phyloP scores from a whole-genome alignment of 2,888 invertebrate species.

The Augiades crinisus region DNA sequence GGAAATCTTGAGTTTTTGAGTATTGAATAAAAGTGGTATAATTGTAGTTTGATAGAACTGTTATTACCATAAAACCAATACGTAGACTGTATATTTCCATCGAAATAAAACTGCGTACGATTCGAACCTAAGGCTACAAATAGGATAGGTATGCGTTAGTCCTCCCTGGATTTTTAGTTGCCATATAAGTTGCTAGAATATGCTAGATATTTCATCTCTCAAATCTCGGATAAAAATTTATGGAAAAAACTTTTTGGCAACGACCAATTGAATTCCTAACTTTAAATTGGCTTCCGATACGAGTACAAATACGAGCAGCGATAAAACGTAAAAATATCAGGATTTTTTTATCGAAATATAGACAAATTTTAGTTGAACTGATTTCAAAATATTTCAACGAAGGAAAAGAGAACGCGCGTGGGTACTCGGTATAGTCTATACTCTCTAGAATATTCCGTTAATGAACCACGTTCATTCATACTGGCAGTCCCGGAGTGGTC shows the following conservation, averaged over 20 bases:
- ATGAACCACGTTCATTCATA: slow-evolving; percentile 22
- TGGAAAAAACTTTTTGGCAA: not conserved
- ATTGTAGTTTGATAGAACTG: too few relatives aligned
- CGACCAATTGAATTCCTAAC: not conserved
- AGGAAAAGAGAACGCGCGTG: not conserved
- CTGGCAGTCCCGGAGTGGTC: slow-evolving; percentile 2
- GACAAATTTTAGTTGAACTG: slow-evolving; percentile 9
- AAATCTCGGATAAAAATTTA: not conserved
- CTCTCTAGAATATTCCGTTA: slow-evolving; percentile 18
- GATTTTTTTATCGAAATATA: not conserved
- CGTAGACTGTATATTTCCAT: too few relatives aligned
- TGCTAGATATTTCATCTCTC: not conserved
- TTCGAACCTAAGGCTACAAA: too few relatives aligned
- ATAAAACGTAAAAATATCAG: slow-evolving; percentile 5
- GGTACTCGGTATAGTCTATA: slow-evolving; percentile 8
- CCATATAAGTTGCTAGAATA: too few relatives aligned
- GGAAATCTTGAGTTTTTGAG: too few relatives aligned
- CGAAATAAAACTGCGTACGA: too few relatives aligned
- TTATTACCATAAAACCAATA: too few relatives aligned
- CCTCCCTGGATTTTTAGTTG: too few relatives aligned
- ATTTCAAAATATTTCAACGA: slow-evolving; percentile 13
- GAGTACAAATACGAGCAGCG: not conserved
- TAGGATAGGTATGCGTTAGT: too few relatives aligned
- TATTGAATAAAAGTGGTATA: too few relatives aligned
- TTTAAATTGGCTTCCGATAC: not conserved